These are phyloP conservation scores for Pangasius macronema DNA, from an alignment of 2,797 vertebrate species.

Conservation along the genomic window DNA sequence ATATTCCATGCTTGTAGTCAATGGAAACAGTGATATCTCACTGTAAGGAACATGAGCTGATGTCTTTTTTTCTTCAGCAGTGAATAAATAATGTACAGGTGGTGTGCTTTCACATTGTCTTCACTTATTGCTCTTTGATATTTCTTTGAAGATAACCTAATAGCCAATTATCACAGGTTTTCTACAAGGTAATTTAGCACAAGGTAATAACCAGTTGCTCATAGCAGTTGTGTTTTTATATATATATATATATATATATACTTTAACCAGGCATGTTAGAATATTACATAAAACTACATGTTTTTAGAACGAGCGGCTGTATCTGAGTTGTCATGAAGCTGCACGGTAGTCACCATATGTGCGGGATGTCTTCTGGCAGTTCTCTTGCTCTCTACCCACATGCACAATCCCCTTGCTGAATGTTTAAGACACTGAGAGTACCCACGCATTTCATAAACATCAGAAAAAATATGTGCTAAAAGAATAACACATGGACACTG, in stretches of 20 bases:
- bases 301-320: conserved; percentile 34
- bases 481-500: conserved; percentile 25
- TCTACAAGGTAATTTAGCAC: neutral
- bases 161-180: neutral
- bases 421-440: conserved; percentile 40
- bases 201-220: neutral
- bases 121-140: conserved; percentile 1
- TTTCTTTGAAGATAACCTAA: neutral
- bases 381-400: conserved; percentile 42
- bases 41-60: conserved; percentile 4
- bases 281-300: conserved; percentile 25
- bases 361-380: conserved; percentile 50
- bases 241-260: neutral
- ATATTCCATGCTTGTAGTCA: neutral
- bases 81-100: neutral
- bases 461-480: conserved; percentile 27
- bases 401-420: conserved; percentile 40
- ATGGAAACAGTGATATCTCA: neutral
- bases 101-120: neutral
- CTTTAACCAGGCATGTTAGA: neutral
- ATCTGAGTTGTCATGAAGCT: conserved; percentile 39
- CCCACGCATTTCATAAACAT: conserved; percentile 45
- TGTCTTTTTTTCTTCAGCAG: neutral
- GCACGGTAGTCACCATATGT: conserved; percentile 48
- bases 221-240: neutral